phyloP scores from a whole-genome alignment of 1,140 invertebrate genomes.

The Oreohelix idahoensis region DNA sequence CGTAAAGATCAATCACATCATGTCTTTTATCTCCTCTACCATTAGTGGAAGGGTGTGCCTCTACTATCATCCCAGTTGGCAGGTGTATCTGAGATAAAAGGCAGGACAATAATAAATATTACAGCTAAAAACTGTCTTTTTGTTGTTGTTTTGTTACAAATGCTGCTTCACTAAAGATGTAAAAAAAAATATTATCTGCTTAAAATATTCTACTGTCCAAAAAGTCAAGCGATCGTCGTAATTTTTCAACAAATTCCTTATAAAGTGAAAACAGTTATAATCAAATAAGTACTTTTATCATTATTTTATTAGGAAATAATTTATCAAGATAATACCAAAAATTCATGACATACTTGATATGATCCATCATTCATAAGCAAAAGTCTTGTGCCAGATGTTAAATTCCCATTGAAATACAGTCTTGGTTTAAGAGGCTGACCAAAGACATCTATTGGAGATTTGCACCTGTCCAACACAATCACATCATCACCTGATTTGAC shows the following conservation, averaged over 20 bases:
- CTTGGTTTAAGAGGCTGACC: constrained; percentile 39
- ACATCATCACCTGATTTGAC: constrained; percentile 64
- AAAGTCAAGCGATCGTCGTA: no score
- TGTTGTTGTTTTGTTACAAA: no score
- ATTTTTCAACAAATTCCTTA: no score
- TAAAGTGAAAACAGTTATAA: no score
- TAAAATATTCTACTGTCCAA: no score
- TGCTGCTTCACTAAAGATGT: no score
- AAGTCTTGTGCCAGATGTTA: constrained; percentile 55
- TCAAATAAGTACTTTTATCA: no score
- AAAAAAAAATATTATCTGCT: no score
- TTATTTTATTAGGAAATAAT: no score
- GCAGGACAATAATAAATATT: no score
- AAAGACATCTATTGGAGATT: not conserved
- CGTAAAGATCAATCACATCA: constrained; percentile 46
- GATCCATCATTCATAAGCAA: constrained; percentile 43
- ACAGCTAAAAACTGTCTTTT: no score
- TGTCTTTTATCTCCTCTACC: constrained; percentile 16
- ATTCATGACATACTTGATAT: constrained; percentile 37
- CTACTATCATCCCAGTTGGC: constrained; percentile 59
- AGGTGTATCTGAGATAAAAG: constrained; percentile 51
- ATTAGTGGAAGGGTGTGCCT: constrained; percentile 22
- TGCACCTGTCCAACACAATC: constrained; percentile 62
- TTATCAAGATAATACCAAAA: no score
- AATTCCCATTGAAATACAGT: constrained; percentile 55